Conservation (phyloP, 2,113 vertebrate genomes). For the Zapornia atra region DNA sequence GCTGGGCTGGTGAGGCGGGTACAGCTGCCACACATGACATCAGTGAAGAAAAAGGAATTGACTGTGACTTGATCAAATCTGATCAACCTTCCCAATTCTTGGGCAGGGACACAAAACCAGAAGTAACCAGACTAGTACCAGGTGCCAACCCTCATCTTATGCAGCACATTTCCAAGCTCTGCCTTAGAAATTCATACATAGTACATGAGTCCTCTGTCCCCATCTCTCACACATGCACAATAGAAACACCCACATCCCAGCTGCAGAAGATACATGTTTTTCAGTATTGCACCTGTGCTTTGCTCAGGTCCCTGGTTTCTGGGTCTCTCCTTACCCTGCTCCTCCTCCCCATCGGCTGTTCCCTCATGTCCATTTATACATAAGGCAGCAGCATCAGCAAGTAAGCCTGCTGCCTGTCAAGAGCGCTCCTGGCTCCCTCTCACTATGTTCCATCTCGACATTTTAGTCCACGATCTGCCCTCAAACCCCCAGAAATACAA, state of each 20-base stretch:
- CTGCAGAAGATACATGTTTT: neutral
- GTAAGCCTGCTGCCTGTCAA: neutral
- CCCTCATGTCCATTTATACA: neutral
- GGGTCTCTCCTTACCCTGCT: neutral
- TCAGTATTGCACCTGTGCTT: neutral
- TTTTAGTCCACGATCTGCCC: slow-evolving; percentile 22
- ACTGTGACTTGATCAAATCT: neutral
- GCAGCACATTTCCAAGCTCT: neutral
- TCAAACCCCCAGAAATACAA: slow-evolving; percentile 3
- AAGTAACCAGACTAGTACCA: neutral
- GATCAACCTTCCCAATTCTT: neutral
- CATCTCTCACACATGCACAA: neutral
- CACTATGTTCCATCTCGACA: slow-evolving; percentile 40
- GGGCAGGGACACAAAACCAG: neutral
- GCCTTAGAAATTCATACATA: slow-evolving; percentile 22
- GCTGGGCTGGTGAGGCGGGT: neutral
- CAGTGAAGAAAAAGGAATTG: neutral
- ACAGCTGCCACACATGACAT: neutral
- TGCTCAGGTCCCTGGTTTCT: neutral
- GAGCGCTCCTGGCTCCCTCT: neutral
- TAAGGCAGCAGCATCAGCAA: neutral
- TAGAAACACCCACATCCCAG: slow-evolving; percentile 5
- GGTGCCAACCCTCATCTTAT: neutral
- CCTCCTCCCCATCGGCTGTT: neutral
- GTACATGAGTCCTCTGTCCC: neutral